These are phyloP conservation scores for Pedionomus torquatus DNA, from an alignment of 2,113 vertebrate species.

Conservation along the genomic window DNA sequence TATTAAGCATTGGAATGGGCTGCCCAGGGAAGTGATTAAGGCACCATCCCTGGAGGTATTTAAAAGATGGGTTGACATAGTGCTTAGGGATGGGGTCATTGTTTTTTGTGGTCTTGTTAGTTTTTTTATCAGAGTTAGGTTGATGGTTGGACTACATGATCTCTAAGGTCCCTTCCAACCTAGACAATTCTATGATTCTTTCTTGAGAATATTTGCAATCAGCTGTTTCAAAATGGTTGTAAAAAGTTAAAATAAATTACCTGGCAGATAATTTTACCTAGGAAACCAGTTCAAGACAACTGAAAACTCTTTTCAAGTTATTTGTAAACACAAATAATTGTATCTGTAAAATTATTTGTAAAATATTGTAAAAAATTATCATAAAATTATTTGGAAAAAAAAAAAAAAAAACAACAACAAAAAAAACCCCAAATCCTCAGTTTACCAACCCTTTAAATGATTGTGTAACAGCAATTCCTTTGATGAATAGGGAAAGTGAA, in stretches of 20 bases:
- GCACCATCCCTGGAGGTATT: no score
- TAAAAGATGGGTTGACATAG: no score
- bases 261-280: background rate
- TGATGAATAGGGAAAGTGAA: background rate
- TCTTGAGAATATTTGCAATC: background rate
- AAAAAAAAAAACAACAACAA: background rate
- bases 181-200: background rate
- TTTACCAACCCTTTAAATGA: background rate
- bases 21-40: no score
- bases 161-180: no score
- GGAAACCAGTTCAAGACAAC: background rate
- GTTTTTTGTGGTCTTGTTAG: no score
- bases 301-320: background rate
- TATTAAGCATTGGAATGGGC: no score
- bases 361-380: background rate
- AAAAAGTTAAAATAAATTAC: background rate
- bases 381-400: no score
- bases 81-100: no score
- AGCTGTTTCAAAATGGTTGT: background rate
- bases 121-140: no score
- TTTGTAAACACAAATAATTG: background rate
- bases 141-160: no score
- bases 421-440: no score
- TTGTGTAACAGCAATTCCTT: background rate
- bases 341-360: no score